Conservation (phyloP, 2,888 invertebrate species). For the Odontothrips loti region DNA sequence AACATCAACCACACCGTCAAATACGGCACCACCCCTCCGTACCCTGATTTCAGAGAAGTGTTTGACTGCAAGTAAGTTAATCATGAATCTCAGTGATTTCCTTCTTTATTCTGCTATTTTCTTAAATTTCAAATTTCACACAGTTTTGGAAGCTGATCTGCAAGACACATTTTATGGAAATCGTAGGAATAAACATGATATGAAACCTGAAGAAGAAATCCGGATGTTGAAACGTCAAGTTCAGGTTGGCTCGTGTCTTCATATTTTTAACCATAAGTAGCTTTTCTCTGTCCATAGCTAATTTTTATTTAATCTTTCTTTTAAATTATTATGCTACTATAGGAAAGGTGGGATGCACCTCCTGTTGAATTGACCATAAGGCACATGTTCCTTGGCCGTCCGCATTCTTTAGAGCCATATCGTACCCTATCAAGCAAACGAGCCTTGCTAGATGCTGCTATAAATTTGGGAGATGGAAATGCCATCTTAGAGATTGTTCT, state of each 20-base stretch:
- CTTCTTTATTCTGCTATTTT: constrained; percentile 32
- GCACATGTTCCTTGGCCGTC: constrained; percentile 52
- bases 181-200: constrained; percentile 39
- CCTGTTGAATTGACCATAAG: constrained; percentile 51
- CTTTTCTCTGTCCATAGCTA: neutral
- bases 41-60: constrained; percentile 47
- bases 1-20: neutral
- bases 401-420: constrained; percentile 53
- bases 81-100: constrained; percentile 13
- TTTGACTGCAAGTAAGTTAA: constrained; percentile 45
- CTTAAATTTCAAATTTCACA: neutral
- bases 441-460: constrained; percentile 64
- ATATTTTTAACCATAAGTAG: neutral
- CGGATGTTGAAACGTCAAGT: constrained; percentile 40
- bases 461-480: constrained; percentile 71
- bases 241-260: constrained; percentile 36
- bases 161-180: constrained; percentile 33
- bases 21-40: constrained; percentile 46
- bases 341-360: constrained; percentile 42
- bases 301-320: constrained; percentile 24
- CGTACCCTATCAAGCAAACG: constrained; percentile 59
- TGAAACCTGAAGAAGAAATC: constrained; percentile 42
- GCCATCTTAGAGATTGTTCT: constrained; percentile 66
- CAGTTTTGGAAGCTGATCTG: constrained; percentile 50
- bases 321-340: constrained; percentile 31